phyloP scores from a whole-genome alignment of 1,140 invertebrate species.

The Pachyrhynchus sulphureomaculatus region DNA sequence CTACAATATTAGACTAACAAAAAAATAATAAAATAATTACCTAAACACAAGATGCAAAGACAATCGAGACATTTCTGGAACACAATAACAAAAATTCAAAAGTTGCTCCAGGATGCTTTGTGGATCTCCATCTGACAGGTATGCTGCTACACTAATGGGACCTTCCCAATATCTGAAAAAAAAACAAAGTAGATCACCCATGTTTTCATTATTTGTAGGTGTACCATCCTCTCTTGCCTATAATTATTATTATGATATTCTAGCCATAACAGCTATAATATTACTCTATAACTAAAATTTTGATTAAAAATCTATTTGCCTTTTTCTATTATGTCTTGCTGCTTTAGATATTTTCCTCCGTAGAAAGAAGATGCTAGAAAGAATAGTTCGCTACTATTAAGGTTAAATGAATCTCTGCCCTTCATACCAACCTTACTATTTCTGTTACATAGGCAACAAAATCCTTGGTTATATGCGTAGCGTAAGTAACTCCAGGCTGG shows the following conservation, averaged over 20 bases:
- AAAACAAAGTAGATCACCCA: background rate
- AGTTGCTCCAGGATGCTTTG: slow-evolving; percentile 62
- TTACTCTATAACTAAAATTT: too few relatives aligned
- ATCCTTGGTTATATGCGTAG: slow-evolving; percentile 74
- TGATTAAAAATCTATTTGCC: too few relatives aligned
- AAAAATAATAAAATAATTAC: slow-evolving; percentile 45
- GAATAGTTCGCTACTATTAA: too few relatives aligned
- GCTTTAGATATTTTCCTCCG: too few relatives aligned
- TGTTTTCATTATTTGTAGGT: too few relatives aligned
- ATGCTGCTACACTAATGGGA: slow-evolving; percentile 71
- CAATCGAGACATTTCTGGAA: slow-evolving; percentile 67
- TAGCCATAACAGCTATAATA: too few relatives aligned
- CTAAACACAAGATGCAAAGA: slow-evolving; percentile 68
- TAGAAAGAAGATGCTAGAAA: too few relatives aligned
- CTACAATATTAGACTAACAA: too few relatives aligned
- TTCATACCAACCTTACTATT: slow-evolving; percentile 57
- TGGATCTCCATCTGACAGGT: slow-evolving; percentile 68
- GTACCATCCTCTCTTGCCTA: too few relatives aligned
- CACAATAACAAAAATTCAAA: slow-evolving; percentile 63
- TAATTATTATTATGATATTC: too few relatives aligned
- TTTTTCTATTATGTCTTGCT: too few relatives aligned
- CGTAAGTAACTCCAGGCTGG: slow-evolving; percentile 61
- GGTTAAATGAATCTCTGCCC: too few relatives aligned
- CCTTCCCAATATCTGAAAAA: slow-evolving; percentile 67
- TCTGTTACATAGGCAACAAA: slow-evolving; percentile 71